Percentiles rank a stretch among this genome's conserved stretches.
Evolutionary conservation across 2,113 vertebrate genomes (phyloP).

Genomic region (Cacatua alba): DNA sequence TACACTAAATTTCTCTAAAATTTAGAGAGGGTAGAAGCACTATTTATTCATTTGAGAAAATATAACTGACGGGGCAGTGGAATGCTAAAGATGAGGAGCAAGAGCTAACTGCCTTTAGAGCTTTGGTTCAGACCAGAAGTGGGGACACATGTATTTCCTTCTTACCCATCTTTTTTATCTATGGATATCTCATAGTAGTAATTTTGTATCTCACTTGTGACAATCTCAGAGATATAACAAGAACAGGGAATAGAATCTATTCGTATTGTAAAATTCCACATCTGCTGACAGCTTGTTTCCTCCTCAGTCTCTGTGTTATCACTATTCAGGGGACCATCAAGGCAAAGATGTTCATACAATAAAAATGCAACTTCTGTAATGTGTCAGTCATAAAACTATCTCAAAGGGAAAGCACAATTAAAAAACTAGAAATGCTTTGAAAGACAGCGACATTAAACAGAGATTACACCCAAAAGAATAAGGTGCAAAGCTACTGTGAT

Average conservation of each 20-base stretch:
- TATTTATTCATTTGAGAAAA: not conserved
- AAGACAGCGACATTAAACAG: not conserved
- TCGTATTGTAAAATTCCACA: not conserved
- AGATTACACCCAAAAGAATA: not conserved
- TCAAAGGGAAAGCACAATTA: not conserved
- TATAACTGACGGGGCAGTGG: not conserved
- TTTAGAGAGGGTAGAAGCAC: not conserved
- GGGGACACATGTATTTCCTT: not conserved
- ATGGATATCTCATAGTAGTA: not conserved
- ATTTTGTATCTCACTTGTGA: not conserved
- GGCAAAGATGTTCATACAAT: not conserved
- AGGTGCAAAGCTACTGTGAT: not conserved
- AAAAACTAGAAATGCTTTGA: not conserved
- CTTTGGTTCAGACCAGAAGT: not conserved
- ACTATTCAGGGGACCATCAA: not conserved
- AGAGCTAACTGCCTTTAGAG: not conserved
- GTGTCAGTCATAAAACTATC: not conserved
- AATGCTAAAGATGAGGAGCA: not conserved
- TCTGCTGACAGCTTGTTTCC: constrained; percentile 35
- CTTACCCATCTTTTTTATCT: not conserved
- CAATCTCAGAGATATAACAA: not conserved
- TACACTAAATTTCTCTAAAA: not conserved
- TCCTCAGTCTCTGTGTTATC: not conserved
- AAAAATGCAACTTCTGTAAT: not conserved
- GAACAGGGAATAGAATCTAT: not conserved